phyloP scores from a whole-genome alignment of 1,140 invertebrate species.

The Achroia grisella region DNA sequence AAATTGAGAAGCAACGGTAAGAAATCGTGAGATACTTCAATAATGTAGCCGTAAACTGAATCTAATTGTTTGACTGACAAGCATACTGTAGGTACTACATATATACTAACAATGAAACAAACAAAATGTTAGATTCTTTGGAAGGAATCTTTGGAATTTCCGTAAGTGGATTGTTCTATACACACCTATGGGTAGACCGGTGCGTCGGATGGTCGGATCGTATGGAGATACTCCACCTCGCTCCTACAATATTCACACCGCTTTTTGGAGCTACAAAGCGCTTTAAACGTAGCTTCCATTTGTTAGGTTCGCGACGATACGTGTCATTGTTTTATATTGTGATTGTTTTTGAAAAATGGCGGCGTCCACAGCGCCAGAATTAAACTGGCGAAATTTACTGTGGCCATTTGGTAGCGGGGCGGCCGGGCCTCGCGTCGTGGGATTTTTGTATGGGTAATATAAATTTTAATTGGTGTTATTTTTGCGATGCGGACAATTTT shows the following conservation, averaged over 20 bases:
- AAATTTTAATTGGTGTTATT: constrained; percentile 14
- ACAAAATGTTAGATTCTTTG: no score
- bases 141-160: no score
- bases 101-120: no score
- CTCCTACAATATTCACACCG: constrained; percentile 12
- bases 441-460: constrained; percentile 8
- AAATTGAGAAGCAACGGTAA: no score
- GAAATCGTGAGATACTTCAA: no score
- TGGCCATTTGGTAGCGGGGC: constrained; percentile 28
- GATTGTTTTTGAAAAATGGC: constrained; percentile 61
- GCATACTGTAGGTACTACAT: no score
- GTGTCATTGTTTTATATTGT: constrained; percentile 51
- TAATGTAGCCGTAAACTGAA: no score
- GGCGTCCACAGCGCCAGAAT: constrained; percentile 29
- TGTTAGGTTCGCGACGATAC: constrained; percentile 33
- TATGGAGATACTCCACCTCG: not conserved
- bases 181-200: no score
- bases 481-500: not conserved
- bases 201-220: no score
- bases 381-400: constrained; percentile 48
- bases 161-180: no score
- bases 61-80: no score
- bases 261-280: constrained; percentile 18
- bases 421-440: constrained; percentile 1
- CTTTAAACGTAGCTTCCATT: constrained; percentile 25